phyloP scores from a whole-genome alignment of 2,888 invertebrate genomes.

The Drosophila setosimentum region DNA sequence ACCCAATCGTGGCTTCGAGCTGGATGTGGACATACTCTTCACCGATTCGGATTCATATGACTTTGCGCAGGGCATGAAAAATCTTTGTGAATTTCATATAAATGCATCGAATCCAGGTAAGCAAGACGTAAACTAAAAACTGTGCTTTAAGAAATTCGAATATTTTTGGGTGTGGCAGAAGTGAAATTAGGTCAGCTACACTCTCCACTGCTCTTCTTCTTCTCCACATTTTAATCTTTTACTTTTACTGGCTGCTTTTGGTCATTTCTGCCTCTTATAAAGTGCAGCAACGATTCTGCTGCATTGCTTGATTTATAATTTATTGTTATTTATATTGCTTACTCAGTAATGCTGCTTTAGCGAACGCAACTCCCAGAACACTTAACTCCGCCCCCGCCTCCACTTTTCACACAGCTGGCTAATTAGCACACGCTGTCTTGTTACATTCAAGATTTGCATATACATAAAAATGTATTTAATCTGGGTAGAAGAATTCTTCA shows the following conservation, averaged over 20 bases:
- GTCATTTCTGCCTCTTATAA: constrained; percentile 22
- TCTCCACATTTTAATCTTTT: constrained; percentile 9
- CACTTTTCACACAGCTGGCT: constrained; percentile 17
- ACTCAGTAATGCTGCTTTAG: constrained; percentile 55
- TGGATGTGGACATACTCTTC: constrained; percentile 94
- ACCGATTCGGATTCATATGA: constrained; percentile 95
- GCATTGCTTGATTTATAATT: constrained; percentile 54
- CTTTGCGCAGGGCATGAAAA: constrained; percentile 88
- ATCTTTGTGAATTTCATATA: constrained; percentile 90
- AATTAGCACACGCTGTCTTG: constrained; percentile 57
- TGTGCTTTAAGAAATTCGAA: constrained; percentile 21
- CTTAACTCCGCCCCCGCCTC: constrained; percentile 7
- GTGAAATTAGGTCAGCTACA: constrained; percentile 47
- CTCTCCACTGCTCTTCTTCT: constrained; percentile 1
- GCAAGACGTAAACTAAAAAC: constrained; percentile 32
- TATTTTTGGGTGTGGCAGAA: constrained; percentile 39
- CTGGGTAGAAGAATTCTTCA: constrained; percentile 17
- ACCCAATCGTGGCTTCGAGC: constrained; percentile 92
- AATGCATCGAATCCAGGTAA: constrained; percentile 88
- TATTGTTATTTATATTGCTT: constrained; percentile 66
- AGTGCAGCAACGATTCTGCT: constrained; percentile 21
- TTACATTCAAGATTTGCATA: constrained; percentile 44
- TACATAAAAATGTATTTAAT: constrained; percentile 28
- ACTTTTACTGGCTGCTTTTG: constrained; percentile 5
- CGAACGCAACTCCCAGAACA: constrained; percentile 14